Conservation (phyloP, 2,888 invertebrate genomes). For the Drosophila mimica region DNA sequence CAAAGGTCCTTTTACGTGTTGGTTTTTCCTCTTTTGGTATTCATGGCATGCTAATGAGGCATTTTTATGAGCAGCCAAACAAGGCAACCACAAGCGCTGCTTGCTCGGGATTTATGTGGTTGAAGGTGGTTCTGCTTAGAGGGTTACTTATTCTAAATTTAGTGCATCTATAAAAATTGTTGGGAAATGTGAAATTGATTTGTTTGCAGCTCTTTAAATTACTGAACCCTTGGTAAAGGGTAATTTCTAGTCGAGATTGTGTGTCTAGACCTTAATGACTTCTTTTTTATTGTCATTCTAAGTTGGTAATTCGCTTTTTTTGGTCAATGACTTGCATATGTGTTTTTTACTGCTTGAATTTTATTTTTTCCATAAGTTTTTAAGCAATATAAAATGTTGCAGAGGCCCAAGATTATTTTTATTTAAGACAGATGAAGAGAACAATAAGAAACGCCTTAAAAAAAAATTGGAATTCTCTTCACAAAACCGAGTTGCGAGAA, state of each 20-base stretch:
- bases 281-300: not conserved
- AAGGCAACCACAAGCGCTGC: slow-evolving; percentile 7
- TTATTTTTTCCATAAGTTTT: not conserved
- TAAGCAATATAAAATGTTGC: not conserved
- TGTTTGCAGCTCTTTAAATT: not conserved
- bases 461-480: not conserved
- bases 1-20: slow-evolving; percentile 2
- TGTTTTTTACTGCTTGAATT: not conserved
- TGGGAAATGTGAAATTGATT: not conserved
- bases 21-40: slow-evolving; percentile 8
- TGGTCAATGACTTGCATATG: slow-evolving; percentile 8
- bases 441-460: not conserved
- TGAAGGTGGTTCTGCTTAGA: slow-evolving; percentile 4
- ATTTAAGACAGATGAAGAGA: not conserved
- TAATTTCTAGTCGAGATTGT: not conserved
- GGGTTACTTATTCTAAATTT: slow-evolving; percentile 9
- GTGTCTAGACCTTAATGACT: not conserved
- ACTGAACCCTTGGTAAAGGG: not conserved
- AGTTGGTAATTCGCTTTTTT: slow-evolving; percentile 7
- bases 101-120: slow-evolving; percentile 20
- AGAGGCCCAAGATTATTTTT: not conserved
- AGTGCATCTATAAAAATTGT: slow-evolving; percentile 3
- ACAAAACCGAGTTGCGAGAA: slow-evolving; percentile 9
- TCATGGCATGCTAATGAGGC: slow-evolving; percentile 36
- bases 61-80: slow-evolving; percentile 16